Evolutionary conservation across 2,797 vertebrate genomes (phyloP).

Genomic region (Psittacula echo): DNA sequence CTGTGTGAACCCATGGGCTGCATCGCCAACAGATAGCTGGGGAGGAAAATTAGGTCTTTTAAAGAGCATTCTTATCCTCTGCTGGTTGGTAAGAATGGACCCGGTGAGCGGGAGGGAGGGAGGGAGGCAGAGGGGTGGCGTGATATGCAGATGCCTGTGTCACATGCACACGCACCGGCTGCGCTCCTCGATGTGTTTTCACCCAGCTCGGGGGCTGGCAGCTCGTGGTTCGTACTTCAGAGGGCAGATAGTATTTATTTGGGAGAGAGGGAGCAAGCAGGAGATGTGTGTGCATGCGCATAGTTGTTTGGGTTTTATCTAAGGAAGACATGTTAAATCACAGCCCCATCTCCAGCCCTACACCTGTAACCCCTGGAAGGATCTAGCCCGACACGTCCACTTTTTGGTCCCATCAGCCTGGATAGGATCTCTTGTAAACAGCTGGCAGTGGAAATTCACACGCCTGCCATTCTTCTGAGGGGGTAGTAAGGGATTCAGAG

Average conservation of each 20-base stretch:
- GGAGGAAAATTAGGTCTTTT: background rate
- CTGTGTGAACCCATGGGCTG: background rate
- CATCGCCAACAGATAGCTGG: background rate
- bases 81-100: background rate
- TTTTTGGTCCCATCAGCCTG: background rate
- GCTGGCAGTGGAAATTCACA: background rate
- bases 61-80: background rate
- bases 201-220: background rate
- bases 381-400: rapidly evolving
- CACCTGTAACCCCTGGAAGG: rapidly evolving
- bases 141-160: constrained; percentile 9
- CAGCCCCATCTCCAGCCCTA: rapidly evolving
- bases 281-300: rapidly evolving
- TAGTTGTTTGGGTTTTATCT: background rate
- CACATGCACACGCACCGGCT: background rate
- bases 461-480: rapidly evolving
- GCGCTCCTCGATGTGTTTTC: background rate
- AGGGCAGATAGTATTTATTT: background rate
- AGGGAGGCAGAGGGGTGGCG: background rate
- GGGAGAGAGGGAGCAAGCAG: background rate
- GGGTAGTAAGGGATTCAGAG: rapidly evolving
- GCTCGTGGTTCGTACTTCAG: background rate
- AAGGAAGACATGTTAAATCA: background rate
- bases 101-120: background rate
- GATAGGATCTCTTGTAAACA: background rate